Evolutionary conservation across 2,113 vertebrate species (phyloP).

Genomic region (Pangasianodon gigas): DNA sequence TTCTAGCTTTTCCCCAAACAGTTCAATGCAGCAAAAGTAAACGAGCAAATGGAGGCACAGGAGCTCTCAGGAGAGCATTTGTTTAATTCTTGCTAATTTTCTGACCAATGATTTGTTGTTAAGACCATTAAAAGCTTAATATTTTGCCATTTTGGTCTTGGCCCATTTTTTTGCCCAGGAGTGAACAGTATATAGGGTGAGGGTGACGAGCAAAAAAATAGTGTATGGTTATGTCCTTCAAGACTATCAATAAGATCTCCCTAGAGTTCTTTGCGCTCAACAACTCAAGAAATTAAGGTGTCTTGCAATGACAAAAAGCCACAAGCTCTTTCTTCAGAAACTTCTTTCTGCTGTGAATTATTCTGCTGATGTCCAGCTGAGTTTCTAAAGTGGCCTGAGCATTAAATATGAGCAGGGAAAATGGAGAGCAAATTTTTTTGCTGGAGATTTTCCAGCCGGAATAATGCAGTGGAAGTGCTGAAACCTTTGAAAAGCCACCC

Average conservation of each 20-base stretch:
- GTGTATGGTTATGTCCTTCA: neutral
- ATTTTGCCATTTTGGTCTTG: no score
- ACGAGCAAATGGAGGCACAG: no score
- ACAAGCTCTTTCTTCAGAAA: neutral
- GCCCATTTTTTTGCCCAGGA: no score
- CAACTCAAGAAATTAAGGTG: neutral
- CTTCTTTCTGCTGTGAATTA: constrained; percentile 31
- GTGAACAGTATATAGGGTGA: neutral
- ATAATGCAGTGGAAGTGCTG: constrained; percentile 45
- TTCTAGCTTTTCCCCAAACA: no score
- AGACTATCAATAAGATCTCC: neutral
- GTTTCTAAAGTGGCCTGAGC: constrained; percentile 45
- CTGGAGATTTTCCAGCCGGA: constrained; percentile 43
- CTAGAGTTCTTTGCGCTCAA: neutral
- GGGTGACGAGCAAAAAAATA: neutral
- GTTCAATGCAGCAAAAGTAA: no score
- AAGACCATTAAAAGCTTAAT: no score
- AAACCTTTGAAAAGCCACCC: constrained; percentile 51
- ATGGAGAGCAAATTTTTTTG: constrained; percentile 42
- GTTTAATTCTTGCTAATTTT: no score
- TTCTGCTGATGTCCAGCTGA: constrained; percentile 49
- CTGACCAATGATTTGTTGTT: no score
- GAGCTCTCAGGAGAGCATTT: no score
- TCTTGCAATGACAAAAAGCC: constrained; percentile 3
- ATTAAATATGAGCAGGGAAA: constrained; percentile 50